Evolutionary conservation across 2,797 vertebrate species (phyloP).

Genomic region (Paramormyrops hopkinsi): DNA sequence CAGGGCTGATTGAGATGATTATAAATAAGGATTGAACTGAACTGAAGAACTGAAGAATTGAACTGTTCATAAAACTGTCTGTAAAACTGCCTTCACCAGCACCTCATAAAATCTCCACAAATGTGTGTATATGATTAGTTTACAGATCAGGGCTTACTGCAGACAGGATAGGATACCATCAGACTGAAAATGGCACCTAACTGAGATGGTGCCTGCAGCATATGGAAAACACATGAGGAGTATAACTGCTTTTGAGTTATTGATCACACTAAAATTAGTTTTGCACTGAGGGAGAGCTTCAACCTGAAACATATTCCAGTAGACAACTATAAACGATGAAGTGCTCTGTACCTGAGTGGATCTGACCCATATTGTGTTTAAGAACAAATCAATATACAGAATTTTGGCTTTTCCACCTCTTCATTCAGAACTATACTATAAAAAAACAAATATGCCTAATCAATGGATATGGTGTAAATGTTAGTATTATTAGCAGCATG

Average conservation of each 20-base stretch:
- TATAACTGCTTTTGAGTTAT: constrained; percentile 46
- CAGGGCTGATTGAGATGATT: constrained; percentile 10
- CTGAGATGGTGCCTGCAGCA: constrained; percentile 24
- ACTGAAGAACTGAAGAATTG: background rate
- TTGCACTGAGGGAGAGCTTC: constrained; percentile 50
- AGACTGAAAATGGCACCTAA: constrained; percentile 36
- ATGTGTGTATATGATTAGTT: constrained; percentile 27
- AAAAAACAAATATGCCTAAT: background rate
- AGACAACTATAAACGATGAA: constrained; percentile 50
- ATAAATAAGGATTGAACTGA: background rate
- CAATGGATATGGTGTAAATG: background rate
- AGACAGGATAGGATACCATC: constrained; percentile 22
- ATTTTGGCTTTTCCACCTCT: background rate
- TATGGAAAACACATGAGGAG: constrained; percentile 4
- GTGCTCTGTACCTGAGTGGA: constrained; percentile 47
- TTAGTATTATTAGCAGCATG: background rate
- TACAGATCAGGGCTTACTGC: constrained; percentile 22
- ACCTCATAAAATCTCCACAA: constrained; percentile 14
- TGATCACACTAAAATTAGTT: constrained; percentile 61
- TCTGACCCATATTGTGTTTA: constrained; percentile 6
- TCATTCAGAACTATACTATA: background rate
- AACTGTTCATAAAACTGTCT: constrained; percentile 13
- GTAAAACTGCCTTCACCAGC: constrained; percentile 12
- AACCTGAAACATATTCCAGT: constrained; percentile 46
- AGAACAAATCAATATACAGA: background rate